These are phyloP conservation scores for Rostratula benghalensis DNA, from an alignment of 2,113 vertebrate species.

Conservation along the genomic window DNA sequence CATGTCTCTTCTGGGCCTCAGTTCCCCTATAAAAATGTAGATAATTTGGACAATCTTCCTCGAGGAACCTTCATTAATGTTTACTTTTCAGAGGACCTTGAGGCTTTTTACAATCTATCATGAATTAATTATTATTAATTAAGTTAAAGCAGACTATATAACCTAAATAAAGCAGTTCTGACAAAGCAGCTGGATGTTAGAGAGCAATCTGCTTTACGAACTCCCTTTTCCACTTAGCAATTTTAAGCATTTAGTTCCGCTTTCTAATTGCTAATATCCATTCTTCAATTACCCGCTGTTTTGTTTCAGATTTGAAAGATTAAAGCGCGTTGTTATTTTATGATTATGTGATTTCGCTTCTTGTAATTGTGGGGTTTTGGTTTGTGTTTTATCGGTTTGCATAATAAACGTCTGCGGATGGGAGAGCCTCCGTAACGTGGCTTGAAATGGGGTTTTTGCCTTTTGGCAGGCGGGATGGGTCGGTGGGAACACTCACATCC, in stretches of 20 bases:
- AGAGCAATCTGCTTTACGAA: neutral
- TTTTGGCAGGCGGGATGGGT: fast-evolving
- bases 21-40: neutral
- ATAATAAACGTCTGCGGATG: neutral
- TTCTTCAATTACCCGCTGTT: constrained; percentile 33
- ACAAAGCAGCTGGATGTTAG: constrained; percentile 16
- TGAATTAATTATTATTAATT: constrained; percentile 46
- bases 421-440: fast-evolving
- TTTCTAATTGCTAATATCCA: constrained; percentile 40
- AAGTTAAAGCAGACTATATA: neutral
- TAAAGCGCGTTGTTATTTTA: neutral
- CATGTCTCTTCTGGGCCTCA: neutral
- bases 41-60: neutral
- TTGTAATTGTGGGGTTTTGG: neutral
- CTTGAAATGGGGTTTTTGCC: neutral
- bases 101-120: neutral
- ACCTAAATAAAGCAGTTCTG: neutral
- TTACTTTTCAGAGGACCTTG: neutral
- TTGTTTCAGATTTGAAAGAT: constrained; percentile 18
- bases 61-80: neutral
- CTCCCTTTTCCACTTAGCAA: neutral
- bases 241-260: constrained; percentile 34
- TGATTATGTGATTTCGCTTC: neutral
- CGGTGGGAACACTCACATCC: neutral
- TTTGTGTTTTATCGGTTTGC: neutral